Conservation (phyloP, 2,888 invertebrate species). For the Metellina segmentata region DNA sequence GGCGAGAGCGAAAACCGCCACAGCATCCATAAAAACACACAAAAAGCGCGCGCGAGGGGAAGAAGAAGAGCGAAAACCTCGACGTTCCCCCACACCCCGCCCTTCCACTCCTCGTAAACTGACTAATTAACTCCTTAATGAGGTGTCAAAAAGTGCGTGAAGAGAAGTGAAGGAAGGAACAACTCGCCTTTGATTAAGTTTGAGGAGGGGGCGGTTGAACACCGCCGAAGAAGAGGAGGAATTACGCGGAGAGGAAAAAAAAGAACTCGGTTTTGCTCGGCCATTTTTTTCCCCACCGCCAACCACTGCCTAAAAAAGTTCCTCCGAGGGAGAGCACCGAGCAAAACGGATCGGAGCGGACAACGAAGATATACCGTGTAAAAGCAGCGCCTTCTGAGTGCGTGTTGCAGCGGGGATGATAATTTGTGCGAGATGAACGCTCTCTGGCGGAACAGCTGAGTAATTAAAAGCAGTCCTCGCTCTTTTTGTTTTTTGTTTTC, state of each 20-base stretch:
- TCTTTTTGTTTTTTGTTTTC: conserved; percentile 11
- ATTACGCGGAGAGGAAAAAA: background rate
- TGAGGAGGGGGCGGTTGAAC: background rate
- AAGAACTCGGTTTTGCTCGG: conserved; percentile 56
- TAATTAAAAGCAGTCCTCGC: conserved; percentile 72
- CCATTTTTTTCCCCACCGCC: conserved; percentile 59
- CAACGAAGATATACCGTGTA: background rate
- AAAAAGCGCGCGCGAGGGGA: background rate
- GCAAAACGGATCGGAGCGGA: background rate
- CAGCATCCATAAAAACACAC: conserved; percentile 4
- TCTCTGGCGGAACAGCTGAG: conserved; percentile 76
- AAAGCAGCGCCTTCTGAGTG: background rate
- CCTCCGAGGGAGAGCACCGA: background rate
- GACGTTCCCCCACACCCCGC: conserved; percentile 2
- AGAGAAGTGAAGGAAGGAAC: conserved; percentile 34
- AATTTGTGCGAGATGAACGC: conserved; percentile 73
- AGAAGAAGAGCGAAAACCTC: background rate
- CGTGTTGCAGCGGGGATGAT: conserved; percentile 55
- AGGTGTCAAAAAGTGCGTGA: conserved; percentile 65
- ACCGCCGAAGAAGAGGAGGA: background rate
- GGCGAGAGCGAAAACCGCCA: background rate
- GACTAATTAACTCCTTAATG: conserved; percentile 75
- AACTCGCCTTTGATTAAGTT: conserved; percentile 54
- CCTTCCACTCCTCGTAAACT: conserved; percentile 34
- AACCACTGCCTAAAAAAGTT: conserved; percentile 18